Percentiles rank a stretch among this genome's conserved stretches.
Conservation (phyloP, 1,140 invertebrate genomes). For the Drosophila gunungcola region DNA sequence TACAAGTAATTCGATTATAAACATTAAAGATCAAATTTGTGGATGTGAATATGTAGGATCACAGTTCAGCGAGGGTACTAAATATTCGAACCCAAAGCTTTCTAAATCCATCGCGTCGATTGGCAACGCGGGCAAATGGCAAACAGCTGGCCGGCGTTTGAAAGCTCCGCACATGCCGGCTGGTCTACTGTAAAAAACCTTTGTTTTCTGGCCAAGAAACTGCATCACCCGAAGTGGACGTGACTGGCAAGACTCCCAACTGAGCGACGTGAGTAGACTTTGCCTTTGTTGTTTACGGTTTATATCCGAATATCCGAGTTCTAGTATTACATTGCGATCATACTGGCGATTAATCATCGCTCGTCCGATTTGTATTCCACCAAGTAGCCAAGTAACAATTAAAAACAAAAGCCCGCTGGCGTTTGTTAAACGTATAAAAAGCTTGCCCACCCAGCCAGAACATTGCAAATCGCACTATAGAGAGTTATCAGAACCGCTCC, state of each 20-base stretch:
- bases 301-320: slow-evolving; percentile 25
- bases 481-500: slow-evolving; percentile 33
- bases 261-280: slow-evolving; percentile 61
- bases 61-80: neutral
- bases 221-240: slow-evolving; percentile 32
- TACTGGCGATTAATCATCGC: slow-evolving; percentile 57
- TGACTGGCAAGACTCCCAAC: slow-evolving; percentile 44
- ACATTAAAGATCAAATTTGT: no score
- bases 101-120: neutral
- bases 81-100: slow-evolving; percentile 1
- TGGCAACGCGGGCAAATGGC: slow-evolving; percentile 42
- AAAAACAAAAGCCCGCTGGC: slow-evolving; percentile 22
- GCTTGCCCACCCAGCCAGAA: slow-evolving; percentile 21
- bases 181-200: slow-evolving; percentile 21
- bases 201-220: slow-evolving; percentile 25
- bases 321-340: slow-evolving; percentile 59
- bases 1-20: no score
- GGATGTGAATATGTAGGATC: no score
- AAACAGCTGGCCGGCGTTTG: slow-evolving; percentile 51
- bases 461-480: slow-evolving; percentile 31
- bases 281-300: slow-evolving; percentile 35
- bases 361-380: slow-evolving; percentile 53
- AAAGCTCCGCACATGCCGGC: slow-evolving; percentile 34
- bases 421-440: slow-evolving; percentile 49
- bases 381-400: slow-evolving; percentile 9